These are phyloP conservation scores for Picathartes gymnocephalus DNA, from an alignment of 2,113 vertebrate species.

Conservation along the genomic window DNA sequence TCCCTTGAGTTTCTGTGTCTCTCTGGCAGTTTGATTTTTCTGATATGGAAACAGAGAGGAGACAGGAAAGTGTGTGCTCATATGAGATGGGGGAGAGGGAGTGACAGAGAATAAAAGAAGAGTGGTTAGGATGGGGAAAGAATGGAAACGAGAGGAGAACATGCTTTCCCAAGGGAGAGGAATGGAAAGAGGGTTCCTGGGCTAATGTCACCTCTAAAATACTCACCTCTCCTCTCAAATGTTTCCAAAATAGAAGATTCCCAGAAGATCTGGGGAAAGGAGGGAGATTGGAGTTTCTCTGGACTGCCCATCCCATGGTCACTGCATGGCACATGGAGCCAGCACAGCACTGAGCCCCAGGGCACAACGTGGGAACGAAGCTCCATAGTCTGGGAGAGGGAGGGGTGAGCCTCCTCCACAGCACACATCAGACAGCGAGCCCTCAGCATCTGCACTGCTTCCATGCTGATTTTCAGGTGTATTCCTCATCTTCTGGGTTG, in stretches of 20 bases:
- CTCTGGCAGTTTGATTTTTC: background rate
- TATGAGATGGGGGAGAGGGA: background rate
- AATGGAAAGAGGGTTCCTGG: background rate
- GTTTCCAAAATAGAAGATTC: background rate
- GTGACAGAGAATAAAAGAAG: background rate
- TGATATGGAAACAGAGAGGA: background rate
- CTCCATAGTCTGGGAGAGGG: accelerated
- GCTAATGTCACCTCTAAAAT: background rate
- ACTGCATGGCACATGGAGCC: background rate
- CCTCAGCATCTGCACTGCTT: background rate
- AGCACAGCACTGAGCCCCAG: background rate
- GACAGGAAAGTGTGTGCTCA: background rate
- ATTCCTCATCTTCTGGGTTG: background rate
- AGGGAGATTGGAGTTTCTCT: background rate
- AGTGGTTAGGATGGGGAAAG: background rate
- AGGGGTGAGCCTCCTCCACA: background rate
- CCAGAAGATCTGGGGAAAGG: background rate
- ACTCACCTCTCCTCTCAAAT: background rate
- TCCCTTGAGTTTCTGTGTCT: background rate
- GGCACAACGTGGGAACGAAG: background rate
- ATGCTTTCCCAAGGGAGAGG: background rate
- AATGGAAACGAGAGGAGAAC: background rate
- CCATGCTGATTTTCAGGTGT: background rate
- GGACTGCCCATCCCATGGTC: background rate
- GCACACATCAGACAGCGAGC: background rate